Percentiles rank a stretch among this genome's conserved stretches.
Evolutionary conservation across 2,888 invertebrate genomes (phyloP).

Genomic region (Himalopsyche japonica): DNA sequence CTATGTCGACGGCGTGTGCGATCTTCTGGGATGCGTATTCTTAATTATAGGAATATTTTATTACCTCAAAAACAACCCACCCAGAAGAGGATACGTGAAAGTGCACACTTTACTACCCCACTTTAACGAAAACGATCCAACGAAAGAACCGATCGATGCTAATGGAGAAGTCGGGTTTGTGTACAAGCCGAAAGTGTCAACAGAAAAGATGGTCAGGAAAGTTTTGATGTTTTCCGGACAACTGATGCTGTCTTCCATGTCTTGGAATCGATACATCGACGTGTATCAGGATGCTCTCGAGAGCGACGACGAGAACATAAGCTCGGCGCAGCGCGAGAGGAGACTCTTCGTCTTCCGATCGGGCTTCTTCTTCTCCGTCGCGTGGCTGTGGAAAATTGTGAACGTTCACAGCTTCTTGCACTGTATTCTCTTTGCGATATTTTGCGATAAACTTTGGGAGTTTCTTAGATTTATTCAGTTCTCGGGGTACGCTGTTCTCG

Average conservation of each 20-base stretch:
- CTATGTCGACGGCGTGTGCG: slow-evolving; percentile 81
- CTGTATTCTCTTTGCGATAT: slow-evolving; percentile 73
- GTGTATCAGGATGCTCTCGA: slow-evolving; percentile 78
- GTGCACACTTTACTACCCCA: slow-evolving; percentile 61
- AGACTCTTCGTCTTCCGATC: slow-evolving; percentile 69
- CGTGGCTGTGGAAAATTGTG: slow-evolving; percentile 75
- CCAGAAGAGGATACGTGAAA: slow-evolving; percentile 72
- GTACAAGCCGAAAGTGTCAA: slow-evolving; percentile 70
- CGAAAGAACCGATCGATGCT: slow-evolving; percentile 49
- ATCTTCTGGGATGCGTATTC: slow-evolving; percentile 74
- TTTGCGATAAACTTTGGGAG: slow-evolving; percentile 81
- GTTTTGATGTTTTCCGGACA: slow-evolving; percentile 70
- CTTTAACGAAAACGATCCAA: slow-evolving; percentile 52
- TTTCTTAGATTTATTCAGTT: slow-evolving; percentile 73
- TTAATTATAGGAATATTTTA: slow-evolving; percentile 71
- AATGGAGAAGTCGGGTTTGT: slow-evolving; percentile 60
- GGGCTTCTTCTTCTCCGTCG: slow-evolving; percentile 73
- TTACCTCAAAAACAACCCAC: slow-evolving; percentile 73
- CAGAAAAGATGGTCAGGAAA: slow-evolving; percentile 67
- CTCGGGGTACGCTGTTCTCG: slow-evolving; percentile 69
- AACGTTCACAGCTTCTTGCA: slow-evolving; percentile 81
- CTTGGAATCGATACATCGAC: slow-evolving; percentile 85
- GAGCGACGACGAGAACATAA: slow-evolving; percentile 56
- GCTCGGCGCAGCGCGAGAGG: slow-evolving; percentile 57
- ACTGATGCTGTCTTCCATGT: slow-evolving; percentile 72